Percentiles rank a stretch among this genome's conserved stretches.
Evolutionary conservation across 2,888 invertebrate species (phyloP).

Genomic region (Nebria salina): DNA sequence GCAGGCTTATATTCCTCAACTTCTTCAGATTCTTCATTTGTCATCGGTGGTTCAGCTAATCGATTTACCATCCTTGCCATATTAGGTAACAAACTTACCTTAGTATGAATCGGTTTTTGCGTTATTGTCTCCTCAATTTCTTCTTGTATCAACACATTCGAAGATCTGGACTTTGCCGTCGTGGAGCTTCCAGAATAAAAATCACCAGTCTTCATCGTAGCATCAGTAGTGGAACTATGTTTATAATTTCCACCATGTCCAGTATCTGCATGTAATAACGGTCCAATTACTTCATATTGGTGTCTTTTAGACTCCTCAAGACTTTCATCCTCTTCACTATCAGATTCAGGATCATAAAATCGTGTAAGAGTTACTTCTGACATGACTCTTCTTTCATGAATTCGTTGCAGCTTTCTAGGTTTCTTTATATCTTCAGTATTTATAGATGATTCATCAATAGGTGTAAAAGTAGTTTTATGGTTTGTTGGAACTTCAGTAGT

Average conservation of each 20-base stretch:
- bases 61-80: constrained; percentile 38
- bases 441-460: neutral
- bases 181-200: neutral
- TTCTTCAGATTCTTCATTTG: neutral
- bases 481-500: neutral
- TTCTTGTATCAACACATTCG: constrained; percentile 14
- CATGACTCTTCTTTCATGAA: constrained; percentile 35
- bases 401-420: constrained; percentile 29
- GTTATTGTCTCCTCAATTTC: constrained; percentile 30
- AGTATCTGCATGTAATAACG: constrained; percentile 22
- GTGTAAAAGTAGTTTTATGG: constrained; percentile 16
- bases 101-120: constrained; percentile 17
- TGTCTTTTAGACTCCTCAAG: constrained; percentile 28
- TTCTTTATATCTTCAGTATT: constrained; percentile 32
- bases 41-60: constrained; percentile 18
- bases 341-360: constrained; percentile 34
- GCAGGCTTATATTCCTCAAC: constrained; percentile 45
- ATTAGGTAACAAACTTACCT: constrained; percentile 31
- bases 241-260: constrained; percentile 51
- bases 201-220: neutral
- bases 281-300: constrained; percentile 34
- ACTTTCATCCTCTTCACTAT: constrained; percentile 2
- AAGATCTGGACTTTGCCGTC: neutral
- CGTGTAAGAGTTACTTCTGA: constrained; percentile 38
- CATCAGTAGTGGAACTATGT: neutral